Conservation (phyloP, 2,113 vertebrate genomes). For the Polypterus bichir region DNA sequence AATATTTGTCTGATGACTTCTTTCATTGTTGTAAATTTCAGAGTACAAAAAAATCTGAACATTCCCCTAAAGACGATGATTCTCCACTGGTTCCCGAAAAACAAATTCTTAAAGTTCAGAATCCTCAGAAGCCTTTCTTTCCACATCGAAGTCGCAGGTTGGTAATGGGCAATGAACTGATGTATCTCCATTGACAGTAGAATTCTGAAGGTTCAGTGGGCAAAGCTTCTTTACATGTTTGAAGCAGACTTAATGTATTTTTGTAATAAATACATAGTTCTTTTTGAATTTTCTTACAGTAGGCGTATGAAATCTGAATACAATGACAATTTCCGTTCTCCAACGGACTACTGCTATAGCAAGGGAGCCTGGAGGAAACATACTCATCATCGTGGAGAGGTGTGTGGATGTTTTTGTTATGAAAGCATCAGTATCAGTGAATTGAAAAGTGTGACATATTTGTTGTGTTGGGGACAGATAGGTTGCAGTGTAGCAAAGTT, state of each 20-base stretch:
- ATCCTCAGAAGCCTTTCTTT: slow-evolving; percentile 30
- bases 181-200: too few relatives aligned
- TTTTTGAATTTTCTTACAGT: slow-evolving; percentile 12
- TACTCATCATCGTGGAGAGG: slow-evolving; percentile 20
- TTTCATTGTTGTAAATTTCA: slow-evolving; percentile 12
- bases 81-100: slow-evolving; percentile 26
- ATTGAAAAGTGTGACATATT: too few relatives aligned
- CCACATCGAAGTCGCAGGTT: slow-evolving; percentile 51
- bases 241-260: too few relatives aligned
- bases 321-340: slow-evolving; percentile 67
- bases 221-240: too few relatives aligned
- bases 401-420: slow-evolving; percentile 8
- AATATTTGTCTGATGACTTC: too few relatives aligned
- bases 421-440: neutral
- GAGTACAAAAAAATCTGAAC: slow-evolving; percentile 44
- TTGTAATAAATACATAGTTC: too few relatives aligned
- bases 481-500: too few relatives aligned
- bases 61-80: slow-evolving; percentile 37
- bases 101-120: slow-evolving; percentile 33
- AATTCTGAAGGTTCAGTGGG: too few relatives aligned
- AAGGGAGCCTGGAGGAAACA: slow-evolving; percentile 51
- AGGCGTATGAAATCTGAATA: slow-evolving; percentile 74
- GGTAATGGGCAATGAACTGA: too few relatives aligned
- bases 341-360: slow-evolving; percentile 60
- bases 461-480: too few relatives aligned